Conservation (phyloP, 2,888 invertebrate species). For the Stomorhina lunata region DNA sequence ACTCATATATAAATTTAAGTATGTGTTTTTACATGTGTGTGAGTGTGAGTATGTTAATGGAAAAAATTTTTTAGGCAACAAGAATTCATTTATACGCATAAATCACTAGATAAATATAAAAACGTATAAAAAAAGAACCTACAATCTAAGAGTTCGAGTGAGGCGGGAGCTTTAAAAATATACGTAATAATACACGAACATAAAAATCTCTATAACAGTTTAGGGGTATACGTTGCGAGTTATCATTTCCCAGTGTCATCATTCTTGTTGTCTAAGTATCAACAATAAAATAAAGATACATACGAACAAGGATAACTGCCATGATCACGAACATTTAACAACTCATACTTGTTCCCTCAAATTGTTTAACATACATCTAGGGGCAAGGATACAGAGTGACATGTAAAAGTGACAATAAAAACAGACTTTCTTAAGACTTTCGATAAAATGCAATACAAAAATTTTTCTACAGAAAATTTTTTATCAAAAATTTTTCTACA, state of each 20-base stretch:
- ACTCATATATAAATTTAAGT: no score
- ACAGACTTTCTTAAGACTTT: no score
- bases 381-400: no score
- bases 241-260: constrained; percentile 59
- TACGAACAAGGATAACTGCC: no score
- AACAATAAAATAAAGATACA: constrained; percentile 15
- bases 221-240: no score
- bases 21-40: not conserved
- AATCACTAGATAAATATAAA: constrained; percentile 59
- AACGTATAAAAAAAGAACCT: constrained; percentile 24
- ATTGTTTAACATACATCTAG: no score
- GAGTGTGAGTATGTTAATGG: constrained; percentile 8
- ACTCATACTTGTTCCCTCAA: no score
- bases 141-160: constrained; percentile 1
- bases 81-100: constrained; percentile 52
- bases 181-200: constrained; percentile 19
- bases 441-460: no score
- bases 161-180: not conserved
- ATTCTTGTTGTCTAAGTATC: constrained; percentile 51
- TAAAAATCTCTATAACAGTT: constrained; percentile 59
- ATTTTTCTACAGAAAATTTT: no score
- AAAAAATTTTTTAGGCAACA: constrained; percentile 40
- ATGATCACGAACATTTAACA: no score
- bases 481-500: no score
- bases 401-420: no score